Conservation (phyloP, 2,888 invertebrate species). For the Gymnoscelis rufifasciata region DNA sequence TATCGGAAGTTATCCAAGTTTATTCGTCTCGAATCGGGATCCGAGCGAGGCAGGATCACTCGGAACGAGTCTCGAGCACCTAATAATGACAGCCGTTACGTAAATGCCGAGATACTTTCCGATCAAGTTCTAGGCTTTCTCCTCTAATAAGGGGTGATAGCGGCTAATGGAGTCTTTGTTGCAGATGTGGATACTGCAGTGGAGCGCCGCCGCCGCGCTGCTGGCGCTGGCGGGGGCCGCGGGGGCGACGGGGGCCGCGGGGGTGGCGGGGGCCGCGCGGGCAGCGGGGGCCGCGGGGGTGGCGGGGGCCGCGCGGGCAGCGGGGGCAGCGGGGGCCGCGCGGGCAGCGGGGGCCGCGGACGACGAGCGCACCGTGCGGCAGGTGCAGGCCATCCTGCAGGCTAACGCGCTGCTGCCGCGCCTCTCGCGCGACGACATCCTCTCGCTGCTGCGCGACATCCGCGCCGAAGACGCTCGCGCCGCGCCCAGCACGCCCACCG, state of each 20-base stretch:
- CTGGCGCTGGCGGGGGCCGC: background rate
- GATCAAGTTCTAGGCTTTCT: background rate
- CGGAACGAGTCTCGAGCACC: background rate
- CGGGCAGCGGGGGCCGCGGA: conserved; percentile 49
- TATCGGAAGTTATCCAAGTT: conserved; percentile 39
- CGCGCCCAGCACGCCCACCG: conserved; percentile 38
- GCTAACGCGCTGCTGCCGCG: conserved; percentile 81
- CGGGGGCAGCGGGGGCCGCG: background rate
- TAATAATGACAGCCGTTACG: background rate
- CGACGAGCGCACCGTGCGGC: conserved; percentile 81
- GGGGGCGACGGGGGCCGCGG: background rate
- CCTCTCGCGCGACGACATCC: conserved; percentile 81
- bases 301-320: conserved; percentile 28
- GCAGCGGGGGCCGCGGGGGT: background rate
- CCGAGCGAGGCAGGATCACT: background rate
- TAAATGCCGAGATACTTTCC: background rate
- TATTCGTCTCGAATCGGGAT: background rate
- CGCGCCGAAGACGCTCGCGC: conserved; percentile 71
- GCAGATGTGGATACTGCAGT: conserved; percentile 64
- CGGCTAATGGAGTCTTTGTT: conserved; percentile 28
- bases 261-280: conserved; percentile 29
- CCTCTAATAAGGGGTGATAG: too few relatives aligned
- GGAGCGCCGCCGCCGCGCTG: conserved; percentile 17
- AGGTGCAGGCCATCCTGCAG: conserved; percentile 82
- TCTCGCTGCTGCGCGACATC: conserved; percentile 83